Base-by-base conservation (phyloP, 2,113 vertebrate genomes). In the Colaptes auratus region DNA sequence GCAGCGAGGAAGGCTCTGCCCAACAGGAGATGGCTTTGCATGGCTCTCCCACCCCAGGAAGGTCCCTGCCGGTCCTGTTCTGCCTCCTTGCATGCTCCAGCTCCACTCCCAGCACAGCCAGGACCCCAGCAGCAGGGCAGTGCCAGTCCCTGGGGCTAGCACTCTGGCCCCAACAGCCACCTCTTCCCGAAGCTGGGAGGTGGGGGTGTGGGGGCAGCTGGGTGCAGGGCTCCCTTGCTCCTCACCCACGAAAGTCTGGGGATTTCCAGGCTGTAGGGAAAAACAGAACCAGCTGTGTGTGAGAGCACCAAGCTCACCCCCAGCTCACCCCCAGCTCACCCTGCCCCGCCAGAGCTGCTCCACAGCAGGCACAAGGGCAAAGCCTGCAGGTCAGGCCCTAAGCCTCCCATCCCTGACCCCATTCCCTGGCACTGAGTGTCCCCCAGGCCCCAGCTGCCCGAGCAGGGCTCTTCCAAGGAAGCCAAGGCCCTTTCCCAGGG, bases 261-360 rank as follows among this genome's bases (percentile, higher is more conserved):
- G 91, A 58, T 96, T 97, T 94, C 95, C 93, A 94, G 48, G 75
- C 83, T 56, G 66, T n/a, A 85, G 86, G 82, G 39, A 42, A 42
- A 97, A 94, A 78, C 70, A 86, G 92, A 96, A 93, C 83, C 1
- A 7, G 33, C 46, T 71, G 53, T 3, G 0, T 7, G 31, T 1
- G 10, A 28, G 30, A 18, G 42, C 1, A 11, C 79, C 3, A 0
- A 21, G 53, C 36, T 13, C 63, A 75, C 65, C 64, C 64, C 7
- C n/a, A n/a, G n/a, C n/a, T n/a, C n/a, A n/a, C n/a, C n/a, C n/a
- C n/a, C 9, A 23, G 27, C 52, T 53, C 52, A 25, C 6, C 67
- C 75, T 3, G 0, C 7, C 20, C 16, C 0, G 48, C 56, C 19
- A 23, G 67, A 61, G 69, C 36, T 4, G 30, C 53, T 36, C 31